Conservation (phyloP, 2,888 invertebrate species). For the Hedya salicella region DNA sequence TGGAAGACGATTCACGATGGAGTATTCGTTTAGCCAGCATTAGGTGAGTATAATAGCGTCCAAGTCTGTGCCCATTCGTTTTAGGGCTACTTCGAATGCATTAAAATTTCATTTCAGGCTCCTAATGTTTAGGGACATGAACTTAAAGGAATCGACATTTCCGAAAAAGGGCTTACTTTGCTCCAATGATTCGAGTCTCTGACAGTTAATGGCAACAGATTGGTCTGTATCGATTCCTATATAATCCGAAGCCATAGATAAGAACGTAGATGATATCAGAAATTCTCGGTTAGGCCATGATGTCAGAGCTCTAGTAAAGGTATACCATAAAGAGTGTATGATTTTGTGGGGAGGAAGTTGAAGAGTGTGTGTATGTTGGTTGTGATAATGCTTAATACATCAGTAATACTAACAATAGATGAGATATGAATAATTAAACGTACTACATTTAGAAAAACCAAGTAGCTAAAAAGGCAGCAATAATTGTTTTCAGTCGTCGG, state of each 20-base stretch:
- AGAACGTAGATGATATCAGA: background rate
- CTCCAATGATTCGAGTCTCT: background rate
- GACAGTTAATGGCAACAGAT: constrained; percentile 9
- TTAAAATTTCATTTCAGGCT: constrained; percentile 12
- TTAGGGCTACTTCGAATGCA: constrained; percentile 10
- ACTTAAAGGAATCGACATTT: background rate
- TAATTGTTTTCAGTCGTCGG: no score
- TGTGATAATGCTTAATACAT: background rate
- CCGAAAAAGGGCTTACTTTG: background rate
- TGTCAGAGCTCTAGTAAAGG: background rate
- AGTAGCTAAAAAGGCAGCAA: no score
- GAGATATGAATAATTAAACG: no score
- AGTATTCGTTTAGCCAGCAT: constrained; percentile 10
- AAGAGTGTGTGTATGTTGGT: background rate
- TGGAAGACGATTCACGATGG: background rate
- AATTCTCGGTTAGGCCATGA: background rate
- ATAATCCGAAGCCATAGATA: background rate
- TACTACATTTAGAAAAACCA: no score
- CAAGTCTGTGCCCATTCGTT: background rate
- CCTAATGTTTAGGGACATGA: constrained; percentile 7
- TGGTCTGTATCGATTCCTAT: constrained; percentile 2
- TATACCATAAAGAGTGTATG: background rate
- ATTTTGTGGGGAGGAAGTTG: background rate
- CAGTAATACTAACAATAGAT: background rate
- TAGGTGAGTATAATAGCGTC: constrained; percentile 11